Evolutionary conservation across 2,797 vertebrate genomes (phyloP), one percentile per base, ranked within the genome.

Genomic region (Eulemur mongoz): DNA sequence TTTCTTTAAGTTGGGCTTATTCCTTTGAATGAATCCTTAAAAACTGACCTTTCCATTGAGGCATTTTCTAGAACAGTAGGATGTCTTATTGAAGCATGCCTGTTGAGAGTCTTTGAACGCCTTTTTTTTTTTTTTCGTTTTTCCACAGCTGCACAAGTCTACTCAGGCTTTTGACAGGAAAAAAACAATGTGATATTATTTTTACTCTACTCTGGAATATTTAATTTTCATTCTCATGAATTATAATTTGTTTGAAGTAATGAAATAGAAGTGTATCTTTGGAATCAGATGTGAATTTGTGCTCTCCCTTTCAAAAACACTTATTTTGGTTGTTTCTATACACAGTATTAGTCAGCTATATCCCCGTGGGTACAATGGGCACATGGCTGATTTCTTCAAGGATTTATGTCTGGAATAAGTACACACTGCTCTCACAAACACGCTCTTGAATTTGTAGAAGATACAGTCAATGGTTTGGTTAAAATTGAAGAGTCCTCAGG

Each of bases 1-100:
- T 93, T 95, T 82, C 90, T 96, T 94, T 73, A 93, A 76, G 17
- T 67, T 89, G n/a, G 69, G 22, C n/a, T 93, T 97, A 91, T 67
- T 97, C 52, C 23, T 95, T 95, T 95, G 63, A 65, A 93, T 95
- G 78, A 88, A 93, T 76, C 97, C 52, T 54, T 87, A 83, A 97
- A 96, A 93, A 94, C 0, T 72, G 89, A 63, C 84, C 83, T 84
- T 72, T 95, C 45, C 30, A 88, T 20, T 35, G 91, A 30, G 25
- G 85, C 30, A 84, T 95, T 97, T 96, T 93, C 57, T 96, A 75
- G 95, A 97, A 76, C 11, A 75, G 20, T 70, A 85, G 11, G 57
- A 63, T 92, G 70, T 89, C 97, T 43, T 95, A 94, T 38, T 95
- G 75, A 96, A 89, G 76, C 4, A 63, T 69, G 38, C 22, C 17